A percentile compares a stretch with the other conserved stretches of the same genome.
phyloP scores from a whole-genome alignment of 2,113 vertebrate species.

The Nettapus auritus region DNA sequence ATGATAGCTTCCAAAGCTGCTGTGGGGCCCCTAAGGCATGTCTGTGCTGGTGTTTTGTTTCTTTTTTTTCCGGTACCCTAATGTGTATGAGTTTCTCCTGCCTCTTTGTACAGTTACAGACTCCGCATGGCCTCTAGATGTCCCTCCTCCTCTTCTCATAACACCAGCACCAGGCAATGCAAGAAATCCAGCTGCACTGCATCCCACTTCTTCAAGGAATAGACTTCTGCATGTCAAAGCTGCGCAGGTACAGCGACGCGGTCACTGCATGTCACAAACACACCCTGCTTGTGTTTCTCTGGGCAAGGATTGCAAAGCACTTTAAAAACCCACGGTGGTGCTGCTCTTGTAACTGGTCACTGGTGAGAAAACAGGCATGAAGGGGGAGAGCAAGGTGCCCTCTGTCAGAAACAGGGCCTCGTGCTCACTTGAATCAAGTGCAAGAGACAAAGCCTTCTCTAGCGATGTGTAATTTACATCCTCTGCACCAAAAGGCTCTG shows the following conservation, averaged over 20 bases:
- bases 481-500: neutral
- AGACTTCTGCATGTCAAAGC: neutral
- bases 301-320: neutral
- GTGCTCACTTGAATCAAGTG: neutral
- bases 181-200: slow-evolving; percentile 54
- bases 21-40: neutral
- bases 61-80: neutral
- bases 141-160: slow-evolving; percentile 33
- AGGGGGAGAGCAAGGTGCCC: neutral
- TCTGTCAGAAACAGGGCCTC: neutral
- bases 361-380: neutral
- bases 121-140: slow-evolving; percentile 76
- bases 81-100: slow-evolving; percentile 2
- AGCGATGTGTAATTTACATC: rapidly evolving
- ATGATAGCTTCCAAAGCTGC: rapidly evolving
- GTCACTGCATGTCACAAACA: neutral
- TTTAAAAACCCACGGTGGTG: rapidly evolving
- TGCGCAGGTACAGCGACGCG: slow-evolving; percentile 56
- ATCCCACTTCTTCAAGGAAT: slow-evolving; percentile 34
- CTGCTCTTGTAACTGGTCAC: neutral
- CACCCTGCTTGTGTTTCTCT: neutral
- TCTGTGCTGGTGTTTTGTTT: neutral
- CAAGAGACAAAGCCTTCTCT: too few species aligned
- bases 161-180: slow-evolving; percentile 69
- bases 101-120: slow-evolving; percentile 66